These are phyloP conservation scores for Malurus leucopterus DNA, from an alignment of 2,797 vertebrate genomes.

Conservation along the genomic window DNA sequence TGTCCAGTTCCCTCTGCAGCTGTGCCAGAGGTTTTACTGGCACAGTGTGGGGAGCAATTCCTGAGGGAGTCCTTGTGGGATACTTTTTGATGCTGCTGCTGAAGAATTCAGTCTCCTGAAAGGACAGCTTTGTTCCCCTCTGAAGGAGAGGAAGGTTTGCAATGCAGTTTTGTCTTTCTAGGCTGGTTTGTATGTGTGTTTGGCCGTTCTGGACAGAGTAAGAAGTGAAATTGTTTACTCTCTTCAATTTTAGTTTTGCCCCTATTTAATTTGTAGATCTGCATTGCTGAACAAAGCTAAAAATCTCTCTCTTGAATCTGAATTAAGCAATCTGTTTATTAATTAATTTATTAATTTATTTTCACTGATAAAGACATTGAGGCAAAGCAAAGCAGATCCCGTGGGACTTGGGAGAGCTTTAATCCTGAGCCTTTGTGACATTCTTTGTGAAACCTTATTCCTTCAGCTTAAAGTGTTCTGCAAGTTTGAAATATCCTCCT, in stretches of 20 bases:
- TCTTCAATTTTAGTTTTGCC: background rate
- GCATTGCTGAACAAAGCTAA: background rate
- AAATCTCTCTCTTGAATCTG: background rate
- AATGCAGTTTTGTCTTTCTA: background rate
- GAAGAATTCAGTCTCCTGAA: background rate
- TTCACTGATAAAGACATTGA: background rate
- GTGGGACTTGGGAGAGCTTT: background rate
- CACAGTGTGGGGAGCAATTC: background rate
- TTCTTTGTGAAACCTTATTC: background rate
- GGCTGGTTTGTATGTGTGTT: background rate
- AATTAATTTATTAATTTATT: background rate
- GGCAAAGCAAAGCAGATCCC: background rate
- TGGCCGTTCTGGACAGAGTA: background rate
- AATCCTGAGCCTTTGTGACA: background rate
- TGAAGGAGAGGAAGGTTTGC: background rate
- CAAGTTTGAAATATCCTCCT: background rate
- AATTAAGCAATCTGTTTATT: background rate
- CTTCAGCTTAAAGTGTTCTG: background rate
- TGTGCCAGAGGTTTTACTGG: background rate
- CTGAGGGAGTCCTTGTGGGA: background rate
- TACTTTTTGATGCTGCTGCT: background rate
- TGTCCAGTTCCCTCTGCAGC: fast-evolving
- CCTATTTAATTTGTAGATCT: background rate
- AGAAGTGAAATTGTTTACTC: background rate
- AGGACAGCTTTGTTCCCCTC: background rate